These are phyloP conservation scores for Cettia cetti DNA, from an alignment of 2,113 vertebrate genomes.

Conservation along the genomic window DNA sequence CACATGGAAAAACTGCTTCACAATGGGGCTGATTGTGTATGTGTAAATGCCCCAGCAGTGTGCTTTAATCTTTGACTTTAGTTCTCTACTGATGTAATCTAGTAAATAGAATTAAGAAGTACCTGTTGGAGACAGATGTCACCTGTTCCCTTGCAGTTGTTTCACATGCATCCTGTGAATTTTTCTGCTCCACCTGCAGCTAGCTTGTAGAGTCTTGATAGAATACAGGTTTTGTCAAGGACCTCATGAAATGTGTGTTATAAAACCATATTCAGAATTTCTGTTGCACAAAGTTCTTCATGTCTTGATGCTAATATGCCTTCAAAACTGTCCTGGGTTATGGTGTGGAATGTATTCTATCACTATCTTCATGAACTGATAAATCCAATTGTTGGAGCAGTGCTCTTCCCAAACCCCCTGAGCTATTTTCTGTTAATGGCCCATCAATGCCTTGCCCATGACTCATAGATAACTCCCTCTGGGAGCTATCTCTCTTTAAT, in stretches of 20 bases:
- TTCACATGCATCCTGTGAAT: background rate
- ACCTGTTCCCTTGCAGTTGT: background rate
- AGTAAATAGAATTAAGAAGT: background rate
- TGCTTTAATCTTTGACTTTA: background rate
- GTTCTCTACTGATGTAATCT: background rate
- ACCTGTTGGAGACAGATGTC: background rate
- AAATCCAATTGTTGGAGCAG: no score
- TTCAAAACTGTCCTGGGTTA: no score
- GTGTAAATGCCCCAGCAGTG: background rate
- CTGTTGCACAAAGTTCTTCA: background rate
- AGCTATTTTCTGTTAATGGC: no score
- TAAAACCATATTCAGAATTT: background rate
- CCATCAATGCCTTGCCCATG: no score
- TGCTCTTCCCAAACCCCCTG: no score
- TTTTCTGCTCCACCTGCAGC: background rate
- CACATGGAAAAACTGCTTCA: background rate
- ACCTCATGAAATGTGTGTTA: background rate
- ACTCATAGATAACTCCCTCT: no score
- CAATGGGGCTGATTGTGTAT: background rate
- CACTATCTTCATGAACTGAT: no score
- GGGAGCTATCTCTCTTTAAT: no score
- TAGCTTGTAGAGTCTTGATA: background rate
- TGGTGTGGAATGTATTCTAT: no score
- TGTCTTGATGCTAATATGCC: background rate
- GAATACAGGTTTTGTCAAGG: background rate